Percentiles rank a stretch among this genome's conserved stretches.
phyloP scores from a whole-genome alignment of 1,140 invertebrate species.

The Drosophila rhopaloa region DNA sequence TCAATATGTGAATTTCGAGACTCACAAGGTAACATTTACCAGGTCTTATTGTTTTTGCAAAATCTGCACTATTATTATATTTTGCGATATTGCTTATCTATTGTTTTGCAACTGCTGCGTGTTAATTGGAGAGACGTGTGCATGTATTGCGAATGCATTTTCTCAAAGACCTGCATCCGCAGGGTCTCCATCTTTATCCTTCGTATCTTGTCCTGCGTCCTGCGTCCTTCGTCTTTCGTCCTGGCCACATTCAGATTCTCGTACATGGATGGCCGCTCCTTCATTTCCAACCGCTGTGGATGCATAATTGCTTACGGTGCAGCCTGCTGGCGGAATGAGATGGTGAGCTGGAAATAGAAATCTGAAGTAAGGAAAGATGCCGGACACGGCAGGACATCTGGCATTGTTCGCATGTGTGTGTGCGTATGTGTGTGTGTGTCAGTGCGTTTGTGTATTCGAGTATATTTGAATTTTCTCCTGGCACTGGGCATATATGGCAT shows the following conservation, averaged over 20 bases:
- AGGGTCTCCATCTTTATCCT: constrained; percentile 1
- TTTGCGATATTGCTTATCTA: constrained; percentile 34
- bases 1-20: background rate
- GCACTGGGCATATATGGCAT: constrained; percentile 32
- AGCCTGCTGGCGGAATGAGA: constrained; percentile 21
- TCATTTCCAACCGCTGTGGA: constrained; percentile 53
- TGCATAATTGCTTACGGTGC: constrained; percentile 62
- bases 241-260: constrained; percentile 23
- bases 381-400: constrained; percentile 63
- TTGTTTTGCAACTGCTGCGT: constrained; percentile 23
- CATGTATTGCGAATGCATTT: constrained; percentile 26
- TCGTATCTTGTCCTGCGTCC: background rate
- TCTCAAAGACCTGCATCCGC: constrained; percentile 41
- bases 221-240: background rate
- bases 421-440: constrained; percentile 4
- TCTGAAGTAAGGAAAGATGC: constrained; percentile 61
- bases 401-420: constrained; percentile 40
- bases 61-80: constrained; percentile 41
- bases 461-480: constrained; percentile 61
- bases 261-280: constrained; percentile 38
- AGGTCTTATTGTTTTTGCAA: constrained; percentile 27
- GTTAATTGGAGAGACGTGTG: constrained; percentile 23
- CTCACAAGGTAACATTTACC: background rate
- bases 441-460: constrained; percentile 28
- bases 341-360: constrained; percentile 47